A percentile compares a stretch with the other conserved stretches of the same genome.
These are phyloP conservation scores for Ameiurus melas DNA, from an alignment of 2,113 vertebrate species.

Conservation along the genomic window DNA sequence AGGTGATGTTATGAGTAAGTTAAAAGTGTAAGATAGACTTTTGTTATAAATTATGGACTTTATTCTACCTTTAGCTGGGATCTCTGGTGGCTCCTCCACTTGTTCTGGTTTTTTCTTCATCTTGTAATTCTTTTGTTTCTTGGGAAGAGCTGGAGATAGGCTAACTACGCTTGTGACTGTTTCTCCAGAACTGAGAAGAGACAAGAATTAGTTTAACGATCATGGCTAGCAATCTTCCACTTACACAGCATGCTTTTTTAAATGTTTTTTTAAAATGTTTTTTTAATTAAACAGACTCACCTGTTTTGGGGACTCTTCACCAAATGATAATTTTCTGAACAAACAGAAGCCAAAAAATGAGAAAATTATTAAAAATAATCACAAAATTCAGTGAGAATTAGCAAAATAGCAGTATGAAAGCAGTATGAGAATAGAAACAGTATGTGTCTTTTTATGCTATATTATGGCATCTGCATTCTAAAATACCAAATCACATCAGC, in stretches of 20 bases:
- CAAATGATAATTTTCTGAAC: conserved; percentile 85
- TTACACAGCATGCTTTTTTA: background rate
- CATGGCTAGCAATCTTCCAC: background rate
- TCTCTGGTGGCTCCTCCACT: conserved; percentile 82
- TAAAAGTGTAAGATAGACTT: background rate
- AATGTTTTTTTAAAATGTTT: too few relatives aligned
- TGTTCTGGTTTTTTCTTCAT: conserved; percentile 70
- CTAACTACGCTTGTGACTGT: conserved; percentile 84
- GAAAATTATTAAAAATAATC: background rate
- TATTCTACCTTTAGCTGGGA: conserved; percentile 94
- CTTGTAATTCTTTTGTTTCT: conserved; percentile 80
- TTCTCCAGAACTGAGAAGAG: conserved; percentile 83
- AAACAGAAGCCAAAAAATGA: conserved; percentile 46
- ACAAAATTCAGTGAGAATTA: background rate
- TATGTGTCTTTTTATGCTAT: background rate
- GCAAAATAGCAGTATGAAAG: background rate
- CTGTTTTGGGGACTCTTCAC: conserved; percentile 92
- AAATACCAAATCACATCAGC: background rate
- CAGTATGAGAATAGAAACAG: background rate
- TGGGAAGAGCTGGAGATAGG: conserved; percentile 81
- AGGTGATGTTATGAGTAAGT: background rate
- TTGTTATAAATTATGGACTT: background rate
- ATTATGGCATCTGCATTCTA: background rate
- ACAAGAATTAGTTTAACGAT: background rate
- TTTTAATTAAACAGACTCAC: conserved; percentile 65